A percentile compares a stretch with the other conserved stretches of the same genome.
phyloP scores from a whole-genome alignment of 2,113 vertebrate genomes.

The Vombatus ursinus region DNA sequence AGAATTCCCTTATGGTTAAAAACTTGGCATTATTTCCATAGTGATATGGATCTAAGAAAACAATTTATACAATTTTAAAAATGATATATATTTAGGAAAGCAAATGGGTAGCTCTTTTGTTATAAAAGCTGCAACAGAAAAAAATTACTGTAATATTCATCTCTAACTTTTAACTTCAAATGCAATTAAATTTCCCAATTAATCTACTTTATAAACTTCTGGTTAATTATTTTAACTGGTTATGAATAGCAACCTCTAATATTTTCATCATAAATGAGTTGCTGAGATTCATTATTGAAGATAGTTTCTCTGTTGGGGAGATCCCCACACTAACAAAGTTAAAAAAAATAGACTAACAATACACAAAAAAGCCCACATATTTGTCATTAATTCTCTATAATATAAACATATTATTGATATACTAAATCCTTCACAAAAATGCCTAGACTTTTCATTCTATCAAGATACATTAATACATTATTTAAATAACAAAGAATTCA shows the following conservation, averaged over 20 bases:
- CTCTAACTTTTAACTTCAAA: neutral
- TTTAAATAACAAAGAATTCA: neutral
- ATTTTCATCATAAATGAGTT: neutral
- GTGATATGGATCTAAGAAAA: neutral
- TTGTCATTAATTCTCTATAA: conserved; percentile 27
- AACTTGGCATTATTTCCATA: neutral
- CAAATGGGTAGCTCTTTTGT: neutral
- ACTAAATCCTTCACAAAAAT: conserved; percentile 3
- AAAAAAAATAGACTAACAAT: neutral
- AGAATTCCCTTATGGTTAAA: neutral
- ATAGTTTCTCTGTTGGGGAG: neutral
- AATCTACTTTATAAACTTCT: neutral
- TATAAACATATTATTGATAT: conserved; percentile 10
- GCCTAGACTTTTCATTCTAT: neutral
- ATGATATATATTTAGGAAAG: neutral
- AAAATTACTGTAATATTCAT: neutral
- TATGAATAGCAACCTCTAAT: neutral
- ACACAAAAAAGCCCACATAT: neutral
- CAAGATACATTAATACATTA: neutral
- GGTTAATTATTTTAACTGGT: neutral
- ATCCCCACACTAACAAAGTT: neutral
- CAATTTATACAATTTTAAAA: neutral
- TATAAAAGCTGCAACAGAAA: neutral
- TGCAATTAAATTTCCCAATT: conserved; percentile 5
- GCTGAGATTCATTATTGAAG: neutral